These are phyloP conservation scores for Clarias gariepinus DNA, from an alignment of 2,113 vertebrate species.

Conservation along the genomic window DNA sequence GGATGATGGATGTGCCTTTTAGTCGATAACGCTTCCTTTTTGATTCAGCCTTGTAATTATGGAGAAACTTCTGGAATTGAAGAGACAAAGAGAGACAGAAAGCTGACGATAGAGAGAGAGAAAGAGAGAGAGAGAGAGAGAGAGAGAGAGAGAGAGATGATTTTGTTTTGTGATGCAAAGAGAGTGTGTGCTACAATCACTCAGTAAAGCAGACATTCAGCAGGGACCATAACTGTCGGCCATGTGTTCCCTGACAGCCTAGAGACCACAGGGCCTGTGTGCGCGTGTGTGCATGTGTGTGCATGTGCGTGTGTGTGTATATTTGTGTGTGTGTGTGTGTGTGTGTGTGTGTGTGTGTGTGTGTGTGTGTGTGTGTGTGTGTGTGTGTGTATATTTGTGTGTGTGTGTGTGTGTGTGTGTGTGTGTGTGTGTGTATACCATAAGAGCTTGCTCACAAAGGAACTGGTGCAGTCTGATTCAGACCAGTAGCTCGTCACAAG, in stretches of 20 bases:
- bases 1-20: slow-evolving; percentile 22
- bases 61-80: slow-evolving; percentile 25
- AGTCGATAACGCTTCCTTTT: slow-evolving; percentile 4
- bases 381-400: background rate
- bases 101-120: background rate
- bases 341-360: slow-evolving; percentile 2
- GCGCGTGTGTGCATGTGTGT: slow-evolving; percentile 40
- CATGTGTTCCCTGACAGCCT: slow-evolving; percentile 41
- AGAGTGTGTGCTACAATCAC: slow-evolving; percentile 8
- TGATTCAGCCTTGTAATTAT: slow-evolving; percentile 10
- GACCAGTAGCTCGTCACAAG: slow-evolving; percentile 59
- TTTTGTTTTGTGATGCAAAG: slow-evolving; percentile 32
- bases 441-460: slow-evolving; percentile 38
- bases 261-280: slow-evolving; percentile 26
- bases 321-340: slow-evolving; percentile 4
- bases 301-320: slow-evolving; percentile 28
- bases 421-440: slow-evolving; percentile 40
- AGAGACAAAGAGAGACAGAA: background rate
- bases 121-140: slow-evolving; percentile 9
- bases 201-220: slow-evolving; percentile 27
- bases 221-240: slow-evolving; percentile 29
- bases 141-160: background rate
- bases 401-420: background rate
- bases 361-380: background rate
- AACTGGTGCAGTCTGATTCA: slow-evolving; percentile 57